phyloP scores from a whole-genome alignment of 2,113 vertebrate genomes.

The Microcebus jonahi region DNA sequence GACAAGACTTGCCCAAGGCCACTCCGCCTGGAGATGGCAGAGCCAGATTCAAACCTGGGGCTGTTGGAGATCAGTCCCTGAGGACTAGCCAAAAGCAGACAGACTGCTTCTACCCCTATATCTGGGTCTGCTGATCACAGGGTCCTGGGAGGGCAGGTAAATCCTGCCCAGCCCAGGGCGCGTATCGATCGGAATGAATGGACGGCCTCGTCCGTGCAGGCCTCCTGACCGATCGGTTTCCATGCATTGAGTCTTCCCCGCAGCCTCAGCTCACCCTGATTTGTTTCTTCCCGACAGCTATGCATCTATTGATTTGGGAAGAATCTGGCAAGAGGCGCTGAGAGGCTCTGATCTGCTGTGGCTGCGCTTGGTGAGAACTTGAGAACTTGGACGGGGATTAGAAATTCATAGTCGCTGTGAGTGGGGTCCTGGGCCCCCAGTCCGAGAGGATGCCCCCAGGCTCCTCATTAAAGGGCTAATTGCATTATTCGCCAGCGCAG shows the following conservation, averaged over 20 bases:
- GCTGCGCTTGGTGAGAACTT: not conserved
- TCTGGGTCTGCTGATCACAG: not conserved
- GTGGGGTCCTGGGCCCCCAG: not conserved
- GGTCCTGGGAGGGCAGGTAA: not conserved
- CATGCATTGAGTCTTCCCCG: not conserved
- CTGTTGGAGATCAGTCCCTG: no score
- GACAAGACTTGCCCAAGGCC: not conserved
- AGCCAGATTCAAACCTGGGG: not conserved
- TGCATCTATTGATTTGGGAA: not conserved
- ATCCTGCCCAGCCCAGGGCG: not conserved
- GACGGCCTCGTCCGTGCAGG: accelerated
- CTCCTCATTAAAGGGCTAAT: constrained; percentile 40
- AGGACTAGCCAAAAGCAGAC: not conserved
- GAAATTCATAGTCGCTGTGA: not conserved
- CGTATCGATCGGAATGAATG: not conserved
- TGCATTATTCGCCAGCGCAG: not conserved
- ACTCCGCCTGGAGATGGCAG: no score
- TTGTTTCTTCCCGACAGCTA: not conserved
- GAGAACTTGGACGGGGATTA: not conserved
- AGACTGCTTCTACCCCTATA: not conserved
- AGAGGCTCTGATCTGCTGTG: not conserved
- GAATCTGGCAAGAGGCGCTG: not conserved
- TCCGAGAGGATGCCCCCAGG: not conserved
- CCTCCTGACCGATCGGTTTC: not conserved
- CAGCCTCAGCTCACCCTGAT: not conserved